Conservation (phyloP, 2,113 vertebrate genomes). For the Burhinus oedicnemus region DNA sequence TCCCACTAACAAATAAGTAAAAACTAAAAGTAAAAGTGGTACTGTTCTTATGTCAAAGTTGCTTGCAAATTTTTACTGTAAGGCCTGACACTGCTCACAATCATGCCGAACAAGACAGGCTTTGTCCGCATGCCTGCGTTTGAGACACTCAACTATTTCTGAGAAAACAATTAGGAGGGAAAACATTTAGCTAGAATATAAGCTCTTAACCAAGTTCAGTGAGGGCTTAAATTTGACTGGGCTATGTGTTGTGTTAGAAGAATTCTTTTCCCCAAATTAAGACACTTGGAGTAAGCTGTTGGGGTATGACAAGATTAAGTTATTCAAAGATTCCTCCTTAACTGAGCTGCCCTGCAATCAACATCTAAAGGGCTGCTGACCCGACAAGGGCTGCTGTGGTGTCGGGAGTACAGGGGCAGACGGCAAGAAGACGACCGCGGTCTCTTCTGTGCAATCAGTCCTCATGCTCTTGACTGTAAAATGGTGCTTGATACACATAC, state of each 20-base stretch:
- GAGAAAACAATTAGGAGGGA: not conserved
- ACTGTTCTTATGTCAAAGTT: not conserved
- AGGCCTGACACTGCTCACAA: not conserved
- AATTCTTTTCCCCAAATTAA: not conserved
- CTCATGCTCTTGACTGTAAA: not conserved
- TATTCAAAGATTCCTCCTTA: not conserved
- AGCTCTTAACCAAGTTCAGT: not conserved
- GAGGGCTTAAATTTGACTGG: not conserved
- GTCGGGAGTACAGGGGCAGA: not conserved
- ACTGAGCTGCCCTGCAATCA: not conserved
- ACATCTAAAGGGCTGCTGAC: not conserved
- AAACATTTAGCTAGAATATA: not conserved
- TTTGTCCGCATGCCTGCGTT: not conserved
- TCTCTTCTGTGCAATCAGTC: not conserved
- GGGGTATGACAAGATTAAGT: not conserved
- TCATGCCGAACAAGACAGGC: not conserved
- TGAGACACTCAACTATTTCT: not conserved
- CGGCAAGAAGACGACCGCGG: accelerated
- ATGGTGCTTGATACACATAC: not conserved
- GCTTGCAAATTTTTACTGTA: not conserved
- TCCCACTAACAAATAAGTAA: not conserved
- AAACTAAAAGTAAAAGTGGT: not conserved
- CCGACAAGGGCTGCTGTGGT: not conserved
- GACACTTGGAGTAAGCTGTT: not conserved
- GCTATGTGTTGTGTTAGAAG: not conserved